Conservation (phyloP, 2,888 invertebrate genomes). For the Anagyrus pseudococci region DNA sequence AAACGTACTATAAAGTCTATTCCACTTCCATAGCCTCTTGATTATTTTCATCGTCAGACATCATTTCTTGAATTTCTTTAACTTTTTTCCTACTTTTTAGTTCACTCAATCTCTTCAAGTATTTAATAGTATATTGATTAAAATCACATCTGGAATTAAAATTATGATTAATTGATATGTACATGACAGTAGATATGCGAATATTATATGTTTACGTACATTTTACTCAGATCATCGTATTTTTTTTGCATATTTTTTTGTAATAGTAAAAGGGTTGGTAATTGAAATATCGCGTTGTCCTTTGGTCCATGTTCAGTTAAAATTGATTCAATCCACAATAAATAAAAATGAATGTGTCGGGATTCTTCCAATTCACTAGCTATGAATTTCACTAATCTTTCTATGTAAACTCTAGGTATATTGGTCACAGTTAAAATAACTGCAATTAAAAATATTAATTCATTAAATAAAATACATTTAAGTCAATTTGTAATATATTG, state of each 20-base stretch:
- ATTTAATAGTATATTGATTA: slow-evolving; percentile 84
- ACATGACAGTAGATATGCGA: slow-evolving; percentile 9
- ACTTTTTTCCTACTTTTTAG: slow-evolving; percentile 28
- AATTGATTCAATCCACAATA: slow-evolving; percentile 78
- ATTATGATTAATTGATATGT: slow-evolving; percentile 22
- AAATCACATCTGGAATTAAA: slow-evolving; percentile 82
- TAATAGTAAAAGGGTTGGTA: slow-evolving; percentile 73
- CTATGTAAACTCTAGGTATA: slow-evolving; percentile 78
- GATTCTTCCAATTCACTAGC: slow-evolving; percentile 78
- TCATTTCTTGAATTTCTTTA: slow-evolving; percentile 21
- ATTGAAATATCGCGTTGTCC: slow-evolving; percentile 66
- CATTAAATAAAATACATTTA: neutral
- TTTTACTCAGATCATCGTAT: slow-evolving; percentile 81
- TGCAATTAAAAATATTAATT: slow-evolving; percentile 62
- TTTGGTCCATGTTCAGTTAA: slow-evolving; percentile 71
- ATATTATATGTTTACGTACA: slow-evolving; percentile 62
- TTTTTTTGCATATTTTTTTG: slow-evolving; percentile 82
- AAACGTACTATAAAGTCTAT: slow-evolving; percentile 10
- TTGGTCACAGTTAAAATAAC: slow-evolving; percentile 77
- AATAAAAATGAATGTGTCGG: slow-evolving; percentile 87
- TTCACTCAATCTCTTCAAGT: slow-evolving; percentile 67
- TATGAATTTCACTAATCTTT: slow-evolving; percentile 75
- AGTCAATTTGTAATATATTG: slow-evolving; percentile 44
- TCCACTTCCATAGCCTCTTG: slow-evolving; percentile 48
- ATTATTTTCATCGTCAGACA: slow-evolving; percentile 46